phyloP scores from a whole-genome alignment of 2,797 vertebrate genomes.

The Fringilla coelebs region DNA sequence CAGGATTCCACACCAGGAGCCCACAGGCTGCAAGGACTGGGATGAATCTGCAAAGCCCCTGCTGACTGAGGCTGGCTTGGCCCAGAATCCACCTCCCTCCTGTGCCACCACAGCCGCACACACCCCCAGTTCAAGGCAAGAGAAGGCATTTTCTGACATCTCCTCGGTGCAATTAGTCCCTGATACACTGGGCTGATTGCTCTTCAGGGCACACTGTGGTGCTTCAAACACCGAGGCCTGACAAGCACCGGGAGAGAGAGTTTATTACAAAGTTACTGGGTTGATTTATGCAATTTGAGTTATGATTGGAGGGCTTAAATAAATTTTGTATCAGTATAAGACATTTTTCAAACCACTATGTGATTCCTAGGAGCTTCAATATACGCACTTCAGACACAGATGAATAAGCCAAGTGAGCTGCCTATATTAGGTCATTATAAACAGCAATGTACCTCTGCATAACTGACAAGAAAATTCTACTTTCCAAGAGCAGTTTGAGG shows the following conservation, averaged over 20 bases:
- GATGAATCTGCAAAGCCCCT: background rate
- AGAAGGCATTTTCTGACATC: background rate
- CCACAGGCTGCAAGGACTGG: background rate
- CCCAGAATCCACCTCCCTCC: background rate
- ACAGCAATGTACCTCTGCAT: background rate
- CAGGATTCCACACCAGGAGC: background rate
- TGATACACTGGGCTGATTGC: constrained; percentile 6
- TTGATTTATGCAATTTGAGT: constrained; percentile 34
- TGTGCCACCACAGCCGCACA: background rate
- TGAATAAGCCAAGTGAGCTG: background rate
- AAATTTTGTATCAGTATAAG: background rate
- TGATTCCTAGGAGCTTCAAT: background rate
- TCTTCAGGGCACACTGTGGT: background rate
- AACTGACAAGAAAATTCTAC: background rate
- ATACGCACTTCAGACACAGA: background rate
- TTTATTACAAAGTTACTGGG: constrained; percentile 38
- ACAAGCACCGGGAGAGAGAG: background rate
- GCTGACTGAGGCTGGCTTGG: background rate
- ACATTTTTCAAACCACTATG: background rate
- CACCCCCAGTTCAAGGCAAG: background rate
- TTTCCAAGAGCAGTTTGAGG: background rate
- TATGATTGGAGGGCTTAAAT: constrained; percentile 45
- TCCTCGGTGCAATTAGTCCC: constrained; percentile 2
- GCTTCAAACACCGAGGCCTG: constrained; percentile 19
- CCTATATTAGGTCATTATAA: background rate